A percentile compares a stretch with the other conserved stretches of the same genome.
Conservation (phyloP, 2,888 invertebrate genomes). For the Gryllus longicercus region DNA sequence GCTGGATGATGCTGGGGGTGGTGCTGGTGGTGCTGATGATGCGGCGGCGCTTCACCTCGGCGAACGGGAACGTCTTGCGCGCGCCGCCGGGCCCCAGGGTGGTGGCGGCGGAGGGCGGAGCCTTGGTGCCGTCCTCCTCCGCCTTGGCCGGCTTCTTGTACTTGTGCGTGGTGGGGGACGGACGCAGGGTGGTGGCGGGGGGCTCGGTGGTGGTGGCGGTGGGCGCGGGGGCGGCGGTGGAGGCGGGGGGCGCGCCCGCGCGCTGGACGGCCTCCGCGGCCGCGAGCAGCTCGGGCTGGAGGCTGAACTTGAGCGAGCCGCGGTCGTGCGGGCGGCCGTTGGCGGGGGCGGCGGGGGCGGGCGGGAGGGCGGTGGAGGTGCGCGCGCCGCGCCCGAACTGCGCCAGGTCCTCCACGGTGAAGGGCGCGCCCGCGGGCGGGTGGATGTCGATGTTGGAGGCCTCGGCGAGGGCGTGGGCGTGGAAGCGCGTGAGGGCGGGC, state of each 20-base stretch:
- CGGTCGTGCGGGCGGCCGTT: neutral
- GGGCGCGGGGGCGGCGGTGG: no score
- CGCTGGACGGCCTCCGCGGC: neutral
- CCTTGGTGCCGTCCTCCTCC: neutral
- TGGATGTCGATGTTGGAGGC: conserved; percentile 28
- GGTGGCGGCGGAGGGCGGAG: neutral
- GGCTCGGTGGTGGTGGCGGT: neutral
- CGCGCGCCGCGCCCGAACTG: neutral
- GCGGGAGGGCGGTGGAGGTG: no score
- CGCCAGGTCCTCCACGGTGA: conserved; percentile 28
- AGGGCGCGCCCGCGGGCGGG: conserved; percentile 26
- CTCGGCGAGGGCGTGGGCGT: neutral
- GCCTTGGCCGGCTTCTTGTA: neutral
- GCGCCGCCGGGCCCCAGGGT: neutral
- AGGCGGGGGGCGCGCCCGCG: neutral
- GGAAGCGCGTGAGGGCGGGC: neutral
- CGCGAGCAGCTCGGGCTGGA: neutral
- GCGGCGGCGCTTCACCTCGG: conserved; percentile 18
- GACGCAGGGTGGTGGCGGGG: neutral
- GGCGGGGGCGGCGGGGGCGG: neutral
- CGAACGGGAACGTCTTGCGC: neutral
- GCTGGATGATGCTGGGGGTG: conserved; percentile 22
- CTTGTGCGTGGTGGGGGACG: neutral
- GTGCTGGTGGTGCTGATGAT: conserved; percentile 19
- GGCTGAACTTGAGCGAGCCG: no score